Conservation (phyloP, 2,888 invertebrate genomes). For the Drosophila setosimentum region DNA sequence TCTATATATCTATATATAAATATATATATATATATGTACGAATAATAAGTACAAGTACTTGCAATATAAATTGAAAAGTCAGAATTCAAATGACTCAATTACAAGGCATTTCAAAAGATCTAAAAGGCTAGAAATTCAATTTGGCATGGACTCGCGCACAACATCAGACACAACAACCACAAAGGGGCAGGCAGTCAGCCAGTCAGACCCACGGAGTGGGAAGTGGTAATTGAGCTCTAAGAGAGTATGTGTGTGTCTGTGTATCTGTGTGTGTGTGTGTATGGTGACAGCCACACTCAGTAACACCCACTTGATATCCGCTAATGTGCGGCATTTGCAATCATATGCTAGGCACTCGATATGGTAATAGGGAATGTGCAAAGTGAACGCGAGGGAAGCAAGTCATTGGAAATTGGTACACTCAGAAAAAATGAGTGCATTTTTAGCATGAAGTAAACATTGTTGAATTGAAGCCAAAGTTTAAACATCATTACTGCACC, state of each 20-base stretch:
- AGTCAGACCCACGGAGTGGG: not conserved
- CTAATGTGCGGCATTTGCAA: conserved; percentile 81
- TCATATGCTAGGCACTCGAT: conserved; percentile 73
- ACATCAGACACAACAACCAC: conserved; percentile 28
- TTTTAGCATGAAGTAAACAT: not conserved
- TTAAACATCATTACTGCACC: not conserved
- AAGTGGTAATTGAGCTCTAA: conserved; percentile 2
- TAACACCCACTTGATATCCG: conserved; percentile 81
- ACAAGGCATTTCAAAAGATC: conserved; percentile 76
- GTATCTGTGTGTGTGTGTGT: not conserved
- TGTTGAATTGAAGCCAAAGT: not conserved
- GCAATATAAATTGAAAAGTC: conserved; percentile 74
- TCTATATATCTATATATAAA: not conserved
- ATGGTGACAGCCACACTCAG: conserved; percentile 67
- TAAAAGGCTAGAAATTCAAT: conserved; percentile 81
- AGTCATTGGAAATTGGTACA: not conserved
- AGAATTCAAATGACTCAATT: conserved; percentile 80
- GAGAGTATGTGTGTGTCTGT: not conserved
- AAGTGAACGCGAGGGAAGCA: not conserved
- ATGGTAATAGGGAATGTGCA: conserved; percentile 41
- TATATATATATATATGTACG: not conserved
- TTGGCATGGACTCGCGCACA: conserved; percentile 71
- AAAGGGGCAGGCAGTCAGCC: conserved; percentile 17
- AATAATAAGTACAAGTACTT: conserved; percentile 27
- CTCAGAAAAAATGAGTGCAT: not conserved